Evolutionary conservation across 1,140 invertebrate species (phyloP), one percentile per base, ranked within the genome.

Genomic region (Coptotermes formosanus): DNA sequence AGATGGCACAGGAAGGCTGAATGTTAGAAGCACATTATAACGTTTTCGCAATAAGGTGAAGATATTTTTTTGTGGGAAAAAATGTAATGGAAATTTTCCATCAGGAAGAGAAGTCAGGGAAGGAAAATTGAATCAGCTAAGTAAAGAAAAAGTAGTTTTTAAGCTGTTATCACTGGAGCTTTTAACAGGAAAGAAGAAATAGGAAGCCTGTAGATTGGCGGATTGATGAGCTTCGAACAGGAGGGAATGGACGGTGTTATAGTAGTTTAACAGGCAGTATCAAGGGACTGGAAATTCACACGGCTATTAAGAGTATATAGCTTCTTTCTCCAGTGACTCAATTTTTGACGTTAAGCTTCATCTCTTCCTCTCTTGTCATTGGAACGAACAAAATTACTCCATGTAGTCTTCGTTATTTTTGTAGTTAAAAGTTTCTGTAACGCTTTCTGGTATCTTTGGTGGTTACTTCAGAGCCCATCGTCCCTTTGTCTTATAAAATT

Each of bases 91-190:
- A 75, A 30, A 6, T 4, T 14, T 16, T 8, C 25, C 64, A 75
- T 75, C 64, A 75, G 9, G 64, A n/a, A 75, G 64, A 75, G 64
- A 30, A 75, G 25, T 69, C n/a, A 2, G 64, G 64, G n/a, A 16
- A 75, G n/a, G 64, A 75, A 75, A 75, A 75, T 75, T 75, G 64
- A 75, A 75, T 75, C 64, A 75, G 64, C 25, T 75, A 75, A 75
- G 64, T 75, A 75, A n/a, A 75, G 64, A 75, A 30, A 38, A 30
- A 30, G 64, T 30, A 75, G 64, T 75, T 75, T 75, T 75, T 75
- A 75, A 30, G 64, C n/a, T 30, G n/a, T 75, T 75, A 30, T 75
- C 64, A 75, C 4, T 75, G n/a, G 64, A 7, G 25, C n/a, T 30
- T 25, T 75, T 75, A 75, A 75, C 64, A 6, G 64, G 64, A 30